A percentile compares a stretch with the other conserved stretches of the same genome.
These are phyloP conservation scores for Chirona hameri DNA, from an alignment of 2,888 invertebrate genomes.

Conservation along the genomic window DNA sequence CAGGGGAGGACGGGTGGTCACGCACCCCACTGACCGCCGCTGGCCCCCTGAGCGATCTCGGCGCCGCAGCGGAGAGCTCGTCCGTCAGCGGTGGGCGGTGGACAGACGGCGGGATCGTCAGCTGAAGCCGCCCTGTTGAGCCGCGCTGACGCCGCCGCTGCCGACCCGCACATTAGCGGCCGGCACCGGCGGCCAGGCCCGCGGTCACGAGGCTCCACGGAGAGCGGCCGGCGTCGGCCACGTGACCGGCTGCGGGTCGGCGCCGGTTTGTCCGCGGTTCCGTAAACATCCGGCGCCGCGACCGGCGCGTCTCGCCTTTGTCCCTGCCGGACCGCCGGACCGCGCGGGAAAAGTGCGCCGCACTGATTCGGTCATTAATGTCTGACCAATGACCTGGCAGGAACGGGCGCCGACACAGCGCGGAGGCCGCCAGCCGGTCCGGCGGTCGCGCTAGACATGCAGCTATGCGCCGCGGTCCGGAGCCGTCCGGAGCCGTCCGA, in stretches of 20 bases:
- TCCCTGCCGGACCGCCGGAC: neutral
- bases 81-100: neutral
- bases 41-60: no score
- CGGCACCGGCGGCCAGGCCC: neutral
- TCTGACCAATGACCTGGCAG: neutral
- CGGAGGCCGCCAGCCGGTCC: neutral
- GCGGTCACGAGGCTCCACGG: neutral
- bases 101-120: neutral
- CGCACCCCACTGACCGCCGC: neutral
- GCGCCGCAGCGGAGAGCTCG: neutral
- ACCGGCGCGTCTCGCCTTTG: neutral
- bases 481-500: no score
- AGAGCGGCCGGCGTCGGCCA: neutral
- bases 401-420: neutral
- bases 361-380: constrained; percentile 1
- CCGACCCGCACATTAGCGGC: neutral
- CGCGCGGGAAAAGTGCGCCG: neutral
- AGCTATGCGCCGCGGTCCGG: no score
- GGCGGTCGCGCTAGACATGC: no score
- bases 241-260: neutral
- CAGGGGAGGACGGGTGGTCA: neutral
- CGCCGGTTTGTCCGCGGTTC: neutral
- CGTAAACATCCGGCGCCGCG: constrained; percentile 1
- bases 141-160: neutral
- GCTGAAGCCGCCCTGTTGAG: neutral